phyloP scores from a whole-genome alignment of 2,888 invertebrate genomes.

The Invenusta paracnida region DNA sequence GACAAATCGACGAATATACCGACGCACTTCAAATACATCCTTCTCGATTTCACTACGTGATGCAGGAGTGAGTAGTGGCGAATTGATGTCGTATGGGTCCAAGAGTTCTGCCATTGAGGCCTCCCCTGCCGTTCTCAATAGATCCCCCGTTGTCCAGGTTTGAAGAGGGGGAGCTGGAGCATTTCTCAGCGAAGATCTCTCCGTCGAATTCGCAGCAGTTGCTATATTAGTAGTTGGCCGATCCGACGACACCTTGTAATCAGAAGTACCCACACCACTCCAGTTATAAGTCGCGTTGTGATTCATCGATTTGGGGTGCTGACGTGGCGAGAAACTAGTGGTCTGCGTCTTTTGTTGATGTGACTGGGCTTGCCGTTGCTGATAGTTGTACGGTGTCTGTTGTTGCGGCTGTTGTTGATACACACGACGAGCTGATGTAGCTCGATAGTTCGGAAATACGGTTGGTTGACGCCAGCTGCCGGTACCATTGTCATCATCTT shows the following conservation, averaged over 20 bases:
- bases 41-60: conserved; percentile 33
- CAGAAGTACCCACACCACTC: not conserved
- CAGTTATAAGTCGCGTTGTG: not conserved
- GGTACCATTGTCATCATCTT: not conserved
- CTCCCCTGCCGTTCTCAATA: no score
- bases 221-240: no score
- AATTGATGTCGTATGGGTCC: not conserved
- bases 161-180: no score
- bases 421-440: no score
- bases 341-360: not conserved
- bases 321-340: not conserved
- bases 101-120: not conserved
- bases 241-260: not conserved
- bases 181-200: no score
- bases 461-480: not conserved
- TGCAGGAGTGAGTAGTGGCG: conserved; percentile 12
- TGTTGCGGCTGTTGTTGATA: no score
- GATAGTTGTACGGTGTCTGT: no score
- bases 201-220: not conserved
- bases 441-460: no score
- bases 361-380: not conserved
- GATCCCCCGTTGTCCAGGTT: not conserved
- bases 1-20: conserved; percentile 41
- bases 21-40: conserved; percentile 41
- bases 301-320: not conserved